These are phyloP conservation scores for Pristionchus exspectatus DNA, from an alignment of 2,888 invertebrate genomes.

Conservation along the genomic window DNA sequence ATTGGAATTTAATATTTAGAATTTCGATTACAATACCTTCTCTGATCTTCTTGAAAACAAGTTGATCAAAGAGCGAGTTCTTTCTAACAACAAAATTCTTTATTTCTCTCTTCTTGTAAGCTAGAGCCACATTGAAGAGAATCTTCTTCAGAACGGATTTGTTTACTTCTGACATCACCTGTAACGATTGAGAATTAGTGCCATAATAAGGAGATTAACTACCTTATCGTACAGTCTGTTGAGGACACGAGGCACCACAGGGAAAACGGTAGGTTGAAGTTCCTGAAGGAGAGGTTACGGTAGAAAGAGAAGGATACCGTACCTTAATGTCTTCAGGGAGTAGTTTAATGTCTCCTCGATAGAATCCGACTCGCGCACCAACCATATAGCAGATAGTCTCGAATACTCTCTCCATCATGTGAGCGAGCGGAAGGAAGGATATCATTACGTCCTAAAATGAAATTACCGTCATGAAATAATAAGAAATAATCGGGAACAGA, in stretches of 20 bases:
- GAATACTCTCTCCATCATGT: conserved; percentile 90
- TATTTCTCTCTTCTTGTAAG: conserved; percentile 56
- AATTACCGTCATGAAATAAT: too few species aligned
- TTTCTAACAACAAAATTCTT: conserved; percentile 77
- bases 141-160: conserved; percentile 55
- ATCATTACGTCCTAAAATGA: conserved; percentile 80
- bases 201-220: too few species aligned
- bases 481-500: background rate
- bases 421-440: conserved; percentile 95
- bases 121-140: conserved; percentile 57
- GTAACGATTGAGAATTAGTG: conserved; percentile 82
- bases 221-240: conserved; percentile 94
- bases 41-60: conserved; percentile 80
- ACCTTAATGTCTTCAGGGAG: conserved; percentile 88
- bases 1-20: too few species aligned
- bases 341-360: conserved; percentile 89
- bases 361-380: conserved; percentile 57
- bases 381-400: conserved; percentile 82
- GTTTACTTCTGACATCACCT: conserved; percentile 79
- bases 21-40: conserved; percentile 62
- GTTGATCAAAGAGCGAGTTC: conserved; percentile 80
- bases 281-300: conserved; percentile 39
- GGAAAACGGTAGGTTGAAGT: conserved; percentile 93
- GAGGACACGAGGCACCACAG: conserved; percentile 93
- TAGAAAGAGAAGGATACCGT: conserved; percentile 83